These are phyloP conservation scores for Lamellibrachia columna DNA, from an alignment of 2,888 invertebrate genomes.

Conservation along the genomic window DNA sequence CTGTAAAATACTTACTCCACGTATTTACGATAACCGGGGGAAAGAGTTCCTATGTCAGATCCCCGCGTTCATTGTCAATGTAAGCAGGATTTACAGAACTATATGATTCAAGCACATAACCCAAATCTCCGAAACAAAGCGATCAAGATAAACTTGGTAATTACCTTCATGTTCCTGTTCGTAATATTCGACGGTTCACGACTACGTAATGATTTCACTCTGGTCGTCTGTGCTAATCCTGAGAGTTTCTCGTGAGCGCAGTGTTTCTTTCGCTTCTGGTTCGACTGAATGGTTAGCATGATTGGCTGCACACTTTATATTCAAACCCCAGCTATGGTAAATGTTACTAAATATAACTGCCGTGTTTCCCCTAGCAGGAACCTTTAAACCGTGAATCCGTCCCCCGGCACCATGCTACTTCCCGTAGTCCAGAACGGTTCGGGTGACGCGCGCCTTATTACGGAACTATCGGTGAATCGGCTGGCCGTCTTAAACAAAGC, in stretches of 20 bases:
- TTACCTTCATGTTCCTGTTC: neutral
- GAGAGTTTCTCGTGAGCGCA: neutral
- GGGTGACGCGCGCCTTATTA: neutral
- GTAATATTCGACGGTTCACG: neutral
- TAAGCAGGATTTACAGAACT: neutral
- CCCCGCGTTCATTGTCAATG: too few species aligned
- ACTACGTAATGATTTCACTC: neutral
- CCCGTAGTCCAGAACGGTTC: neutral
- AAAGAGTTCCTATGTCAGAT: too few species aligned
- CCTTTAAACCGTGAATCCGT: neutral
- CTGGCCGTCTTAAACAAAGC: neutral
- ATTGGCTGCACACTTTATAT: neutral
- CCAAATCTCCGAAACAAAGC: neutral
- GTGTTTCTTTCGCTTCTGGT: neutral
- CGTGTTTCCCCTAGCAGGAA: neutral
- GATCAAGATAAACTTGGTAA: neutral
- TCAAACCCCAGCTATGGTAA: neutral
- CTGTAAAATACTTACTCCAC: too few species aligned
- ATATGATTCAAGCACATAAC: neutral
- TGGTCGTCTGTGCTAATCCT: neutral
- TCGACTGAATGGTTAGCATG: neutral
- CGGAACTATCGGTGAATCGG: neutral
- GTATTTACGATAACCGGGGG: neutral
- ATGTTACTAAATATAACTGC: neutral
- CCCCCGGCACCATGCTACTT: neutral